These are phyloP conservation scores for Aspidiotus destructor DNA, from an alignment of 2,888 invertebrate species.

Conservation along the genomic window DNA sequence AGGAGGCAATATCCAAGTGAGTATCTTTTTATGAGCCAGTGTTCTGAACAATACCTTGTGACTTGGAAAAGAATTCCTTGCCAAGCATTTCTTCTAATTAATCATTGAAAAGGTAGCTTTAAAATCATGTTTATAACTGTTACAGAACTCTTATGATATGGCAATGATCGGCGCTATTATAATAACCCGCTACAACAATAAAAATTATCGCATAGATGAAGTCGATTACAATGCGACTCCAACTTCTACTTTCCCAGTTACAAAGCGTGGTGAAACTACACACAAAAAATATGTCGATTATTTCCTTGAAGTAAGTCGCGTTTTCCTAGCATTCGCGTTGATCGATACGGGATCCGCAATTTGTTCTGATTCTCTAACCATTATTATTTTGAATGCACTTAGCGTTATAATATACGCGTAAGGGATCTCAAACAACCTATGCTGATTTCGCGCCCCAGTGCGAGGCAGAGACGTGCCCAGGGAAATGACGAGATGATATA, in stretches of 20 bases:
- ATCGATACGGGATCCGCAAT: not conserved
- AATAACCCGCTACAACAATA: slow-evolving; percentile 67
- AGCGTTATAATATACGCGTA: not conserved
- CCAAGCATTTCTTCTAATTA: not conserved
- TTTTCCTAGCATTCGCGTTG: not conserved
- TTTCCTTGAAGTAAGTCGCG: slow-evolving; percentile 44
- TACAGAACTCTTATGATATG: slow-evolving; percentile 36
- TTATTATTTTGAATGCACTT: not conserved
- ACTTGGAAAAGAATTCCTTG: not conserved
- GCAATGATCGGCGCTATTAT: slow-evolving; percentile 50
- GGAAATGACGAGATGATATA: slow-evolving; percentile 56
- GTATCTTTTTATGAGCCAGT: not conserved
- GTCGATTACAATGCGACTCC: slow-evolving; percentile 56
- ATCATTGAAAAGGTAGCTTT: not conserved
- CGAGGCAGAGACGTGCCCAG: slow-evolving; percentile 57
- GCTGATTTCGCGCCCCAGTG: slow-evolving; percentile 59
- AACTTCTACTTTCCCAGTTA: slow-evolving; percentile 48
- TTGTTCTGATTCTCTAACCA: not conserved
- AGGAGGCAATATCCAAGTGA: not conserved
- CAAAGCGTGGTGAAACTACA: slow-evolving; percentile 45
- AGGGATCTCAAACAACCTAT: slow-evolving; percentile 57
- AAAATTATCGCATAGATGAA: slow-evolving; percentile 64
- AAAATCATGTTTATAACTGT: slow-evolving; percentile 6
- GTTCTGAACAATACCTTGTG: too few relatives aligned
- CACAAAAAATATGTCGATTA: slow-evolving; percentile 54